Base-by-base conservation (phyloP, 1,140 invertebrate genomes). In the Drosophila parvula region DNA sequence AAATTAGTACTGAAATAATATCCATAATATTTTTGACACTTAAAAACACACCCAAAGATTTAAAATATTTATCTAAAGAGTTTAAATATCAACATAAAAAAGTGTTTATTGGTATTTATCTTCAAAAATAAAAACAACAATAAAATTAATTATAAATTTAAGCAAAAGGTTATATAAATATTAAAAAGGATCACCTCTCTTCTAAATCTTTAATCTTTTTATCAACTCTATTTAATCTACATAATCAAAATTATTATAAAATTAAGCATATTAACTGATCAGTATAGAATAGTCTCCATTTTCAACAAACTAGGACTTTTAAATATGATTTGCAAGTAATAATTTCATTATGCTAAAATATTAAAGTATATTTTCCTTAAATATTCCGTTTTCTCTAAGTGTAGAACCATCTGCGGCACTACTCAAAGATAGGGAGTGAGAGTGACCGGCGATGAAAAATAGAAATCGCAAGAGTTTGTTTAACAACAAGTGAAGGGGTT, bases 391-490 rank as follows among this genome's bases (percentile, higher is more conserved):
- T 53, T 55, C 51, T 55, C n/a, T 8, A 38, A 38, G 51, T 55
- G 51, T 27, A 47, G 43, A 45, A 38, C 79, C 83, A 79, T 89
- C 76, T 83, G 63, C 68, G 75, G 65, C 80, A 69, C 70, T 74
- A 75, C 80, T 73, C 48, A 68, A 67, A 62, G 50, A 11, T 36
- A 44, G 34, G 63, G 51, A 53, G 47, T 44, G 51, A 65, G 59
- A 56, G 62, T 47, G 50, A 53, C 65, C 64, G 58, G 56, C 65
- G 60, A 78, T 77, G 81, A 83, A 79, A 79, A 83, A 88, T 88
- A 80, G 79, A 84, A 82, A 89, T 84, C 83, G 80, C 83, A 89
- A 80, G 84, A 88, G 83, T 88, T 88, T 86, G 82, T 88, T 82
- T 86, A 83, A 86, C 79, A 88, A 88, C 83, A 86, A 89, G 80